phyloP scores from a whole-genome alignment of 2,113 vertebrate genomes.

The Oriolus oriolus region DNA sequence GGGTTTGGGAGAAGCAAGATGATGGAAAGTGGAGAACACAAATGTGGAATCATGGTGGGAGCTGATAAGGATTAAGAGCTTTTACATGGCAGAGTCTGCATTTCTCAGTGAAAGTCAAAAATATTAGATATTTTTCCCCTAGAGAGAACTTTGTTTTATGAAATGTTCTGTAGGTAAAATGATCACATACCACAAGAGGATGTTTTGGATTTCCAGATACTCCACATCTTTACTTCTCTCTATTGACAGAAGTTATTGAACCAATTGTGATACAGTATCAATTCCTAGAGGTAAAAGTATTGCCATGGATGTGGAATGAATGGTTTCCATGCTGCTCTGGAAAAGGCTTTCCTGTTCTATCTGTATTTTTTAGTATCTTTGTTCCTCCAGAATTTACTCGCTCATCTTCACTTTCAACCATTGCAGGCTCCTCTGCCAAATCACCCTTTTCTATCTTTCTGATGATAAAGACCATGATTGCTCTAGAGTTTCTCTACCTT shows the following conservation, averaged over 20 bases:
- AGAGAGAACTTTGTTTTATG: neutral
- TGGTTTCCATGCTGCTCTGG: neutral
- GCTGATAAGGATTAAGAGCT: neutral
- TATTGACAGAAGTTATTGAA: neutral
- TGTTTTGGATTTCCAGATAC: neutral
- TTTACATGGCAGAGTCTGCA: neutral
- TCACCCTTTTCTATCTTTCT: neutral
- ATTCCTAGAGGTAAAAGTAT: neutral
- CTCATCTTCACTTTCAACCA: neutral
- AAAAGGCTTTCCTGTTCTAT: neutral
- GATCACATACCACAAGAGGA: neutral
- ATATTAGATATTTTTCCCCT: neutral
- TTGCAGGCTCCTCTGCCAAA: neutral
- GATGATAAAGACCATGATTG: neutral
- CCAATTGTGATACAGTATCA: neutral
- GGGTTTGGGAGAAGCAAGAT: neutral
- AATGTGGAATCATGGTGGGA: neutral
- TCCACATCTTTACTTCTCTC: neutral
- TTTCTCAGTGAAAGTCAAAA: neutral
- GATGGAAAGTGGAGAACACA: neutral
- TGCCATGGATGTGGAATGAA: neutral
- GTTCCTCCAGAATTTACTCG: neutral
- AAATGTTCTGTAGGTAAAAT: neutral
- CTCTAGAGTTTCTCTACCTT: neutral
- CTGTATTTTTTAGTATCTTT: neutral